These are phyloP conservation scores for Cynoglossus semilaevis DNA, from an alignment of 2,113 vertebrate species.

Conservation along the genomic window DNA sequence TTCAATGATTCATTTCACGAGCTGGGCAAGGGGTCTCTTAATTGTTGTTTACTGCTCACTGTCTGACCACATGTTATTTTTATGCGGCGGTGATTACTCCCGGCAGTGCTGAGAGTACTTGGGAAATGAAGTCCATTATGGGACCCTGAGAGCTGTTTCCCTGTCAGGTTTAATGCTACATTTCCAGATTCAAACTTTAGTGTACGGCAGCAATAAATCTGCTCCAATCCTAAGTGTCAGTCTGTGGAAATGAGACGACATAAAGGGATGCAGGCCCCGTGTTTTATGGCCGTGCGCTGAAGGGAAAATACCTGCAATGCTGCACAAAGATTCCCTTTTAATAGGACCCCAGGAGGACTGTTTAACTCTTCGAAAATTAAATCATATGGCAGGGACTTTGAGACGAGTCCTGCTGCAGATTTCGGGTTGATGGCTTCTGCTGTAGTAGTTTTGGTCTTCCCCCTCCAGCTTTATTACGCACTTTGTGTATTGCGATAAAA, in stretches of 20 bases:
- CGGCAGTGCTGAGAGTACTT: constrained; percentile 48
- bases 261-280: constrained; percentile 25
- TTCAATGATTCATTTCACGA: constrained; percentile 68
- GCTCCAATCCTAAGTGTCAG: constrained; percentile 17
- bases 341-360: constrained; percentile 3
- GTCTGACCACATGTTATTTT: constrained; percentile 63
- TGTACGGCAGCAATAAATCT: constrained; percentile 32
- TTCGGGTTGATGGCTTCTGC: not conserved
- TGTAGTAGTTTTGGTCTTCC: not conserved
- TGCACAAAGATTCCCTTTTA: constrained; percentile 20
- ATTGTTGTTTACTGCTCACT: constrained; percentile 70
- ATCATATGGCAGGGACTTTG: constrained; percentile 6
- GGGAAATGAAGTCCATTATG: constrained; percentile 63
- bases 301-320: constrained; percentile 20
- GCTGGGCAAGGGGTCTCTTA: constrained; percentile 61
- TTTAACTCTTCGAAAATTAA: constrained; percentile 9
- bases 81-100: constrained; percentile 60
- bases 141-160: constrained; percentile 51
- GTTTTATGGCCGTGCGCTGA: constrained; percentile 19
- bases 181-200: constrained; percentile 38
- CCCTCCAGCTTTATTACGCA: not conserved
- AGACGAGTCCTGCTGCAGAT: not conserved
- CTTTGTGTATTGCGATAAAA: constrained; percentile 1
- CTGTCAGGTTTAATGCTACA: constrained; percentile 36
- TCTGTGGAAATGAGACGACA: constrained; percentile 12